phyloP scores from a whole-genome alignment of 2,888 invertebrate species.

The Tubulanus polymorphus region DNA sequence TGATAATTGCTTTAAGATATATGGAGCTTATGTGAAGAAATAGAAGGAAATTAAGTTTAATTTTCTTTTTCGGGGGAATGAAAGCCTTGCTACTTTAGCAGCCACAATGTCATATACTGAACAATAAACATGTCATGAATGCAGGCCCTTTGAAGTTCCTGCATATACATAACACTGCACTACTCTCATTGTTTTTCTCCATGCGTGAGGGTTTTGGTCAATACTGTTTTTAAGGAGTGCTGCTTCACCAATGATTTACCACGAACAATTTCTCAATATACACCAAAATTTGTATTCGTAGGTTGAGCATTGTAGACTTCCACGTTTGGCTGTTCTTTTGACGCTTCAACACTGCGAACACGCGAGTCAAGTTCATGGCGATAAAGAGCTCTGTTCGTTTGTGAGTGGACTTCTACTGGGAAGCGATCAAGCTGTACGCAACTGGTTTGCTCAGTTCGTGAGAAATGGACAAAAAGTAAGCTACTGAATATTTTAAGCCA shows the following conservation, averaged over 20 bases:
- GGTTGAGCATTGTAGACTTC: constrained; percentile 82
- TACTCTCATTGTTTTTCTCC: neutral
- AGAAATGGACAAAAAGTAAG: constrained; percentile 68
- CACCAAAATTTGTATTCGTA: constrained; percentile 33
- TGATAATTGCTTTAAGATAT: no score
- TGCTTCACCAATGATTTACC: neutral
- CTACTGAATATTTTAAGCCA: no score
- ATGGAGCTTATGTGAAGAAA: no score
- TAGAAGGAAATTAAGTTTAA: no score
- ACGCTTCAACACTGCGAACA: constrained; percentile 61
- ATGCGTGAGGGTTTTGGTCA: neutral
- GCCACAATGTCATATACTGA: no score
- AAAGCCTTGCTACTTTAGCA: no score
- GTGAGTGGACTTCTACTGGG: constrained; percentile 85
- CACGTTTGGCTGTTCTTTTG: constrained; percentile 78
- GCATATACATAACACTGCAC: neutral
- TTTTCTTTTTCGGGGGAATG: no score
- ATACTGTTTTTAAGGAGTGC: neutral
- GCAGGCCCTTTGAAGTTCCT: no score
- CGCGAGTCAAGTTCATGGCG: constrained; percentile 14
- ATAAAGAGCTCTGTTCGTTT: constrained; percentile 69
- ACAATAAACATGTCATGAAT: no score
- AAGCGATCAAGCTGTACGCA: constrained; percentile 81
- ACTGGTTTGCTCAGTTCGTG: constrained; percentile 90
- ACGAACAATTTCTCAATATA: no score